phyloP scores from a whole-genome alignment of 2,797 vertebrate species.

The Melanotaenia nigrans region DNA sequence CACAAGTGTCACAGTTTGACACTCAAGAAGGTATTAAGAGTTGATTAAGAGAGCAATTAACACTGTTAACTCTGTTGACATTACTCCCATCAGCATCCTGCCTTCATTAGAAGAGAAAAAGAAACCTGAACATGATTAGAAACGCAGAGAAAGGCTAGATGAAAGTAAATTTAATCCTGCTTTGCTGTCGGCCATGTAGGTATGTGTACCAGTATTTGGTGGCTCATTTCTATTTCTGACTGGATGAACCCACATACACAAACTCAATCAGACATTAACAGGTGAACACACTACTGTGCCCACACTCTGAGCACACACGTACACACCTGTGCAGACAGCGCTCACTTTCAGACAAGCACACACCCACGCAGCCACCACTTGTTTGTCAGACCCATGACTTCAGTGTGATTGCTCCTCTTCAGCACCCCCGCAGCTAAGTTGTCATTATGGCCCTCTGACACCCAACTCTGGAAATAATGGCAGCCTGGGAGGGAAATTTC shows the following conservation, averaged over 20 bases:
- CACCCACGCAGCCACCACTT: conserved; percentile 4
- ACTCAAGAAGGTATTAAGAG: conserved; percentile 40
- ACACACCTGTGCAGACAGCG: conserved; percentile 26
- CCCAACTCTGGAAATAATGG: conserved; percentile 65
- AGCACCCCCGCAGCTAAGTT: conserved; percentile 70
- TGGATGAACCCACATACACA: conserved; percentile 51
- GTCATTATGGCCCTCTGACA: conserved; percentile 59
- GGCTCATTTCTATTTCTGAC: conserved; percentile 62
- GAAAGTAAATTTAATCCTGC: conserved; percentile 39
- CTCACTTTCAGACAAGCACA: conserved; percentile 6
- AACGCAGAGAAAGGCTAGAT: conserved; percentile 32
- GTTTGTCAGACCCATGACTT: conserved; percentile 52
- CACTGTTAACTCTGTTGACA: conserved; percentile 26
- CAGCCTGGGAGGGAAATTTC: conserved; percentile 45
- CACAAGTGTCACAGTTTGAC: conserved; percentile 40
- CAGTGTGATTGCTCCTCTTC: conserved; percentile 65
- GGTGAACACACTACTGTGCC: conserved; percentile 3
- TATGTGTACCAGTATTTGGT: conserved; percentile 25
- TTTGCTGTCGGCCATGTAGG: conserved; percentile 31
- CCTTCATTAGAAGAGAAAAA: conserved; percentile 23
- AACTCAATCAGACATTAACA: conserved; percentile 45
- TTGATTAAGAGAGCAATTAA: conserved; percentile 60
- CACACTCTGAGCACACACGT: conserved; percentile 16
- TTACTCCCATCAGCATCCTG: conserved; percentile 19
- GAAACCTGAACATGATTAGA: conserved; percentile 23